Evolutionary conservation across 2,113 vertebrate genomes (phyloP).

Genomic region (Chaetorhynchus papuensis): DNA sequence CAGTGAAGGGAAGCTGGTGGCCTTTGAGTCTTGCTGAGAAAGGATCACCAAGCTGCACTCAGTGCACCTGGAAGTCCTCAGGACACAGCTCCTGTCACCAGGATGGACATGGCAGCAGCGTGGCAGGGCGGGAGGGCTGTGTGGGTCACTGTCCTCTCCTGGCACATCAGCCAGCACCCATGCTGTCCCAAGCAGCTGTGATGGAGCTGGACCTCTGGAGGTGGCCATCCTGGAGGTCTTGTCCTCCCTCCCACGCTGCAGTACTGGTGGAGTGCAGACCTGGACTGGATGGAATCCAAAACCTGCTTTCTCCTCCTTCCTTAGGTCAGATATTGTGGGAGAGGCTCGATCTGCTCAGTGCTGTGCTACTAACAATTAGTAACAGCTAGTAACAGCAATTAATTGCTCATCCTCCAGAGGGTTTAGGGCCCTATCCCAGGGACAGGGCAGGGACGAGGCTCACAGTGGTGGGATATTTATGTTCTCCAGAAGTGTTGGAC

Average conservation of each 20-base stretch:
- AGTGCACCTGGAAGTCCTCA: rapidly evolving
- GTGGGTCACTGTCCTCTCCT: not conserved
- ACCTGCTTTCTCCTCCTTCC: not conserved
- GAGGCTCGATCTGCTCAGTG: not conserved
- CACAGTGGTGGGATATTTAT: not conserved
- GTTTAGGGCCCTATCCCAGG: not conserved
- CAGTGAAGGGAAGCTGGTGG: not conserved
- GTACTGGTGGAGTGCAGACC: not conserved
- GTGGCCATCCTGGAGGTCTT: not conserved
- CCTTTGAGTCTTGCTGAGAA: not conserved
- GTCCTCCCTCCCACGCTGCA: not conserved
- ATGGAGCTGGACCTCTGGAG: not conserved
- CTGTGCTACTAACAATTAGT: not conserved
- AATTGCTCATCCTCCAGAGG: not conserved
- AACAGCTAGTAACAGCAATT: not conserved
- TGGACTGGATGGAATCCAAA: not conserved
- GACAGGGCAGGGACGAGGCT: not conserved
- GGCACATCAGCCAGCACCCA: not conserved
- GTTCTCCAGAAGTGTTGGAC: rapidly evolving
- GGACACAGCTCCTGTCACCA: rapidly evolving
- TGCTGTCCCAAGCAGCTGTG: not conserved
- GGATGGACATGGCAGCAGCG: not conserved
- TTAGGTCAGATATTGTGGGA: not conserved
- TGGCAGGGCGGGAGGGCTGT: not conserved
- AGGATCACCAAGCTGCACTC: not conserved